These are phyloP conservation scores for Cephus nigrinus DNA, from an alignment of 2,888 invertebrate species.

Conservation along the genomic window DNA sequence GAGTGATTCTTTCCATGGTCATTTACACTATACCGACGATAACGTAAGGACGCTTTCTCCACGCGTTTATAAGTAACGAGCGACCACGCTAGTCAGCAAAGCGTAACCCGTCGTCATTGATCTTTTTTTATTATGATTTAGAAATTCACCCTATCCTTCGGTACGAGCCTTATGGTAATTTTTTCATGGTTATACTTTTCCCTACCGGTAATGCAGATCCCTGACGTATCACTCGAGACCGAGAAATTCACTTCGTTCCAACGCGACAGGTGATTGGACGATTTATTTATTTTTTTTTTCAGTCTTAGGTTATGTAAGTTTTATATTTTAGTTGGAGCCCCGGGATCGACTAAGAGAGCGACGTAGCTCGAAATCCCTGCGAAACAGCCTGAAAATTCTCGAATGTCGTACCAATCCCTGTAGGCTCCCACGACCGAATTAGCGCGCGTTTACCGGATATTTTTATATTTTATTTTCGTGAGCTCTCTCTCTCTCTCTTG, in stretches of 20 bases:
- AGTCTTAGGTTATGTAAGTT: slow-evolving; percentile 20
- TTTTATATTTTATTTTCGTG: slow-evolving; percentile 20
- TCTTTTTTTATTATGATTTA: neutral
- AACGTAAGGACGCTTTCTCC: neutral
- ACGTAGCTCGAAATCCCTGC: neutral
- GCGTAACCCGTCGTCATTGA: neutral
- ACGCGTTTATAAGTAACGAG: neutral
- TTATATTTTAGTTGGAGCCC: slow-evolving; percentile 24
- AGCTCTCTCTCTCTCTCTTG: neutral
- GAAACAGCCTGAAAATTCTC: neutral
- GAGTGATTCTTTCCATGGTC: neutral
- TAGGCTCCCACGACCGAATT: slow-evolving; percentile 24
- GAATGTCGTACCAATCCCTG: neutral
- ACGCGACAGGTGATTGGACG: slow-evolving; percentile 5
- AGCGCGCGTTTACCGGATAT: slow-evolving; percentile 26
- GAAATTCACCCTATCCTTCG: neutral
- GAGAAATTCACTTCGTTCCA: neutral
- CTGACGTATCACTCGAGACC: neutral
- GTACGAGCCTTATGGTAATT: neutral
- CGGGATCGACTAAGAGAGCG: slow-evolving; percentile 12
- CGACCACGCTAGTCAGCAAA: neutral
- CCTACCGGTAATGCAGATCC: neutral
- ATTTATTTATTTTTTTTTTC: neutral
- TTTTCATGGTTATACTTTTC: neutral
- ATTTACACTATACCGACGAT: neutral